Base-by-base conservation (phyloP, 2,888 invertebrate species). In the Tanaodytes sp. region DNA sequence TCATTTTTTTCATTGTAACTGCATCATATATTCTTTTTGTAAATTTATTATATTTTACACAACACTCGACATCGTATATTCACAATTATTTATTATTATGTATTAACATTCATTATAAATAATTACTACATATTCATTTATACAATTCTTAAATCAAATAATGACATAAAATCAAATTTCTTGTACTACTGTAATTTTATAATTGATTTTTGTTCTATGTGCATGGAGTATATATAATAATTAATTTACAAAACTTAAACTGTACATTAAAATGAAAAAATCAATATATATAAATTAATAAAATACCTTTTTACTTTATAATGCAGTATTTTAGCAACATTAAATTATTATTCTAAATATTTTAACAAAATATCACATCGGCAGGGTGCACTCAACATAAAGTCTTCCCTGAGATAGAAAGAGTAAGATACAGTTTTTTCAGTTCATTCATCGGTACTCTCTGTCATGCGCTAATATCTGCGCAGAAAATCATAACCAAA, bases 121-220 rank as follows among this genome's bases (percentile, higher is more conserved):
- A n/a, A n/a, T n/a, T n/a, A n/a, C n/a, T n/a, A n/a, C n/a, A n/a
- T n/a, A n/a, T n/a, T n/a, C n/a, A n/a, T n/a, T n/a, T n/a, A n/a
- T n/a, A n/a, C n/a, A n/a, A n/a, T n/a, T n/a, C n/a, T n/a, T n/a
- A n/a, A n/a, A n/a, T n/a, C n/a, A n/a, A n/a, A n/a, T n/a, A n/a
- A n/a, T n/a, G n/a, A n/a, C n/a, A n/a, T n/a, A n/a, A n/a, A n/a
- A n/a, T n/a, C n/a, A n/a, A n/a, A n/a, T n/a, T n/a, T n/a, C n/a
- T 33, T 33, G 33, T 33, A 33, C 27, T 33, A 33, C n/a, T n/a
- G 8, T 33, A 33, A 4, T 33, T 33, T 33, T 11, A 33, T 33
- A 33, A 33, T 33, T 33, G 33, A 33, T 33, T 33, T 33, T 33
- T 33, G 33, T 33, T 33, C 12, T 33, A 33, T 33, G n/a, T 33